Base-by-base conservation (phyloP, 2,888 invertebrate genomes). In the Sisyra terminalis region DNA sequence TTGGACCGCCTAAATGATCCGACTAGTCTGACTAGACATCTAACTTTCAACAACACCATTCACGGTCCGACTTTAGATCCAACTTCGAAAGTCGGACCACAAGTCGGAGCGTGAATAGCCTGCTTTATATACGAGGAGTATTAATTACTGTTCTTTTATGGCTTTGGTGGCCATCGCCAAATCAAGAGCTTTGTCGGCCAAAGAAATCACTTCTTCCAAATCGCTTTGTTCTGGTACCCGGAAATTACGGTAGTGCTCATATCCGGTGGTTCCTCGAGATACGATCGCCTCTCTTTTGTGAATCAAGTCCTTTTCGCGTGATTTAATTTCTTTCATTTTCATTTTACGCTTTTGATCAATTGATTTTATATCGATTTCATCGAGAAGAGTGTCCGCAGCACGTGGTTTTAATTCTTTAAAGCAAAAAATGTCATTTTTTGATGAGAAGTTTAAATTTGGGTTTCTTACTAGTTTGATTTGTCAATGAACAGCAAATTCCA, bases 401-500 rank as follows among this genome's bases (percentile, higher is more conserved):
- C 35, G 14, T 5, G 24, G 7, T 24, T 24, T 24, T 24, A 24
- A 3, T 7, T 24, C 24, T 24, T 24, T 14, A 13, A 5, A 34
- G 11, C 8, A 13, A 34, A 34, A 7, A 34, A 15, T n/a, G 7
- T 8, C 7, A 29, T 29, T 29, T 29, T 29, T 29, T 9, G 9
- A 7, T 8, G 9, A 29, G 7, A 8, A 29, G 7, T 29, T 7
- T 29, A 7, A 7, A 29, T 29, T 8, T 29, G 7, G 7, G 29
- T 9, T 34, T 4, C 11, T 9, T 35, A 42, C 60, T 56, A 49
- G 74, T 73, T 55, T 76, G 75, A 40, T 67, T n/a, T n/a, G n/a
- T n/a, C n/a, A n/a, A n/a, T n/a, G 63, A 63, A 51, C 80, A 80
- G 52, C 78, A 78, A 24, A 74, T 63, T 0, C 79, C 79, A 3